Base-by-base conservation (phyloP, 2,888 invertebrate genomes). In the Xestobium rufovillosum region DNA sequence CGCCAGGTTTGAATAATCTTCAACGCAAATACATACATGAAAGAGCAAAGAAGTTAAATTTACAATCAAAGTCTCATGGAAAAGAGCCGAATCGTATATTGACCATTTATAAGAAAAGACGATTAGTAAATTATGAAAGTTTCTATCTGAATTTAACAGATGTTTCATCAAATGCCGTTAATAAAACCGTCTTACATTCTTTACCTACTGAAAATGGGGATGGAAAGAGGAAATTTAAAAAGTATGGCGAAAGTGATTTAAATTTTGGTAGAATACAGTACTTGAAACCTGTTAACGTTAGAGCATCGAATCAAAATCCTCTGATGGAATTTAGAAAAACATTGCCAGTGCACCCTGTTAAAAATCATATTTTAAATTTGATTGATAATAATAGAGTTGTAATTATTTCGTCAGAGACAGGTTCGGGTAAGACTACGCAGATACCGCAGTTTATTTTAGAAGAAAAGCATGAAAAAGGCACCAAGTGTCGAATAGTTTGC, bases 341-440 rank as follows among this genome's bases (percentile, higher is more conserved):
- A 12, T 64, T 90, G 11, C 87, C 90, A 0, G 76, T 89, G 9
- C 80, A 71, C 62, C 68, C 72, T 26, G 73, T 79, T 48, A 69
- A 73, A 31, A 72, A 78, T 3, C 72, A 78, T 14, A 76, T 91
- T 32, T 60, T 87, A 4, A 71, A 78, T 41, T 71, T 75, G 2
- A 73, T 87, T 31, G 65, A 70, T 32, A 67, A 71, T 11, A 78
- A 83, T 55, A 76, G 82, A 69, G 78, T 83, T n/a, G 61, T 82
- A 13, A 75, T 85, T 47, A 74, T 91, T 13, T 76, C 78, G 3
- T 85, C 86, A 0, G 88, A 90, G 50, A 94, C 95, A 0, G 95
- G 94, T 0, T 88, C 86, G 36, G 95, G 95, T 1, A 95, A 95
- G 71, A 92, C 94, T 0, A 95, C 95, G 0, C 95, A 95, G 72